These are phyloP conservation scores for Strongylocentrotus purpuratus DNA, from an alignment of 35 echinoderm and acorn worm genomes.

Conservation along the genomic window DNA sequence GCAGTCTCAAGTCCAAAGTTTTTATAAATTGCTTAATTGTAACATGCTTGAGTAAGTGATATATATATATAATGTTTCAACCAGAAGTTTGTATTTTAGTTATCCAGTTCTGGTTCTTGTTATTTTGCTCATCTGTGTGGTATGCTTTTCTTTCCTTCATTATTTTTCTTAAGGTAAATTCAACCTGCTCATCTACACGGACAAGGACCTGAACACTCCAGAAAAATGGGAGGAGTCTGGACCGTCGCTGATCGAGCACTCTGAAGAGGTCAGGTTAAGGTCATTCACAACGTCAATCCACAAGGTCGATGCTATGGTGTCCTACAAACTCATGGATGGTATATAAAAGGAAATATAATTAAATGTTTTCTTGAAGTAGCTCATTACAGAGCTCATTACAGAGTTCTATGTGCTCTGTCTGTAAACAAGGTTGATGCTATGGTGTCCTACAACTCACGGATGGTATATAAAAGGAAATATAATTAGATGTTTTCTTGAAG, in stretches of 20 bases:
- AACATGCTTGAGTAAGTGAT: too few species aligned
- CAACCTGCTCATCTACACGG: slow-evolving; percentile 95
- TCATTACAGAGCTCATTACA: not conserved
- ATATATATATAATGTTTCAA: too few species aligned
- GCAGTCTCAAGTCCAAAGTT: too few species aligned
- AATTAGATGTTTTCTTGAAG: not conserved
- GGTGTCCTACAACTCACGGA: slow-evolving; percentile 80
- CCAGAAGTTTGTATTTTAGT: too few species aligned
- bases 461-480: slow-evolving; percentile 16
- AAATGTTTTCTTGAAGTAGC: not conserved
- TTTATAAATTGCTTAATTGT: too few species aligned
- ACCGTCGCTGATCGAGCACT: slow-evolving; percentile 78
- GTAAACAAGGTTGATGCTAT: slow-evolving; percentile 91
- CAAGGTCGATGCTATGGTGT: slow-evolving; percentile 89
- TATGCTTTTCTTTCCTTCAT: not conserved
- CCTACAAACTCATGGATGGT: slow-evolving; percentile 71
- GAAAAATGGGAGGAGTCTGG: slow-evolving; percentile 90
- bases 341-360: not conserved
- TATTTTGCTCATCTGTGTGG: not conserved
- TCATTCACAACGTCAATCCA: slow-evolving; percentile 95
- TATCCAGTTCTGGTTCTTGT: too few species aligned
- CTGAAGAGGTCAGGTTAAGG: slow-evolving; percentile 87
- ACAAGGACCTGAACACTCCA: slow-evolving; percentile 80
- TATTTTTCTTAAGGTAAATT: slow-evolving; percentile 70
- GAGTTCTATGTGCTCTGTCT: too few species aligned